A percentile compares a stretch with the other conserved stretches of the same genome.
phyloP scores from a whole-genome alignment of 2,113 vertebrate genomes.

The Serilophus lunatus region DNA sequence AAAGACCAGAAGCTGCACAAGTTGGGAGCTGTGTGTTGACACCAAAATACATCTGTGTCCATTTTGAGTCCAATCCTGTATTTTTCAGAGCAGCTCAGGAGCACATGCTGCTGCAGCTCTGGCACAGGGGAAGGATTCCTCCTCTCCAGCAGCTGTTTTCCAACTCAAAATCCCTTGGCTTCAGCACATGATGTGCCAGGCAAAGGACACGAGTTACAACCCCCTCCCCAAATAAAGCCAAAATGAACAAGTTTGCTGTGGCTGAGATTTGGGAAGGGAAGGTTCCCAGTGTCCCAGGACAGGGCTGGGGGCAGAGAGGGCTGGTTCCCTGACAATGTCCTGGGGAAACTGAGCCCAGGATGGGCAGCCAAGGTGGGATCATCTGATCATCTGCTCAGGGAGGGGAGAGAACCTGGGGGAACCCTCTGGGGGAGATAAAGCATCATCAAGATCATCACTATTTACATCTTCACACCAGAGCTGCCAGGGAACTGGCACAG shows the following conservation, averaged over 20 bases:
- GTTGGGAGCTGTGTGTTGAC: not conserved
- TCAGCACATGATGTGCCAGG: not conserved
- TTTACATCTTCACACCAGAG: not conserved
- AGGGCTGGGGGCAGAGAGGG: too few relatives aligned
- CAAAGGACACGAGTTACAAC: constrained; percentile 13
- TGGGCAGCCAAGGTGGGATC: not conserved
- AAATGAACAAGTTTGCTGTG: not conserved
- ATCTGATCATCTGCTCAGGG: constrained; percentile 18
- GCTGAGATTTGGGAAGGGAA: not conserved
- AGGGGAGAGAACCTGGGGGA: not conserved
- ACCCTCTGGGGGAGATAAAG: not conserved
- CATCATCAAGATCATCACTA: not conserved
- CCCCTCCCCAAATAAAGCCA: not conserved
- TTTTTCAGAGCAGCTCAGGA: not conserved
- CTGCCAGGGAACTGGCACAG: too few relatives aligned
- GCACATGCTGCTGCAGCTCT: not conserved
- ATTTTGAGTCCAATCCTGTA: fast-evolving
- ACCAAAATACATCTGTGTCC: fast-evolving
- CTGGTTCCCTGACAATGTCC: not conserved
- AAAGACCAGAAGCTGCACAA: not conserved
- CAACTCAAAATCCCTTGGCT: not conserved
- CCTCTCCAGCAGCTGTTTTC: not conserved
- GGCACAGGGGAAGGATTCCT: not conserved
- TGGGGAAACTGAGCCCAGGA: not conserved
- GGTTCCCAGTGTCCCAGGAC: constrained; percentile 17